Evolutionary conservation across 1,140 invertebrate genomes (phyloP).

Genomic region (Leptoteleia sp.): DNA sequence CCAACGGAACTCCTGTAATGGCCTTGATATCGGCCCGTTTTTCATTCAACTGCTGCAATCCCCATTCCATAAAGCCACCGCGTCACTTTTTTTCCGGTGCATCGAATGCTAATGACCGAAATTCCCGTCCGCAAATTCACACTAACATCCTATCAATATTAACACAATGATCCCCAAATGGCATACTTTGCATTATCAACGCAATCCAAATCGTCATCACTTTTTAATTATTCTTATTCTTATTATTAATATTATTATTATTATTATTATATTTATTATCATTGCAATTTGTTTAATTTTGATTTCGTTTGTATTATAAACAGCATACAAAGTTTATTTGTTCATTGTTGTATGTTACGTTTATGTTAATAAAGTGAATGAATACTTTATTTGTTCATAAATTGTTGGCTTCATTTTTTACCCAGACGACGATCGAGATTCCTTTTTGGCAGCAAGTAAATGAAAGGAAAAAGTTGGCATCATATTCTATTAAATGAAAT

Average conservation of each 20-base stretch:
- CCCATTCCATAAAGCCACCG: too few relatives aligned
- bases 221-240: slow-evolving; percentile 4
- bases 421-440: slow-evolving; percentile 8
- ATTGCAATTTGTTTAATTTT: slow-evolving; percentile 47
- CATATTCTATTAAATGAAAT: too few relatives aligned
- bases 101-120: slow-evolving; percentile 4
- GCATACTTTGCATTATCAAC: slow-evolving; percentile 3
- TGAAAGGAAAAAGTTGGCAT: too few relatives aligned
- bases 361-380: slow-evolving; percentile 63
- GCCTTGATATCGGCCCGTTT: slow-evolving; percentile 10
- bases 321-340: slow-evolving; percentile 53
- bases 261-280: slow-evolving; percentile 33
- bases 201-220: too few relatives aligned
- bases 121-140: not conserved
- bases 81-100: not conserved
- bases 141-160: slow-evolving; percentile 7
- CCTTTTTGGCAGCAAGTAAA: not conserved
- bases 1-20: not conserved
- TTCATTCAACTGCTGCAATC: not conserved
- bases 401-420: slow-evolving; percentile 44
- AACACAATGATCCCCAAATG: not conserved
- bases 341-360: slow-evolving; percentile 62
- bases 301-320: slow-evolving; percentile 53
- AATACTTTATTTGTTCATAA: slow-evolving; percentile 62
- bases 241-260: slow-evolving; percentile 29